Conservation (phyloP, 2,797 vertebrate species). For the Chiroxiphia lanceolata region DNA sequence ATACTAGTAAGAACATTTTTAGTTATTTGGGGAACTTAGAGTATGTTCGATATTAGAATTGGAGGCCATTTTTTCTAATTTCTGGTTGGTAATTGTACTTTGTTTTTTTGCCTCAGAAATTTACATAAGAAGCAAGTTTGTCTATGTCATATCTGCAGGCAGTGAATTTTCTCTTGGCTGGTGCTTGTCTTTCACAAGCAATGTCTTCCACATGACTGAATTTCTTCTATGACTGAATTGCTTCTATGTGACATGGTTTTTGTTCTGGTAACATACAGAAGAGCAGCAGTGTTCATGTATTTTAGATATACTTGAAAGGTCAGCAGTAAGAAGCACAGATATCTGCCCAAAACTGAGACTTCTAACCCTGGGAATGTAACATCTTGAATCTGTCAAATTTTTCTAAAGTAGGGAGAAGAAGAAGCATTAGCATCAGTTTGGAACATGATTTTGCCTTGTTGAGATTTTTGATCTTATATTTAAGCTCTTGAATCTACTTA, state of each 20-base stretch:
- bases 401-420: not conserved
- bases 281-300: not conserved
- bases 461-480: not conserved
- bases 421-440: not conserved
- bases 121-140: not conserved
- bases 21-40: not conserved
- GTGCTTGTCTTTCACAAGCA: not conserved
- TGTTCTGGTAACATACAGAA: not conserved
- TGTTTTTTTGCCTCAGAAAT: not conserved
- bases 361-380: not conserved
- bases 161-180: not conserved
- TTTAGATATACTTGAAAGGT: not conserved
- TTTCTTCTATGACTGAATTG: not conserved
- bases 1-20: not conserved
- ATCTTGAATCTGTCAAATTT: not conserved
- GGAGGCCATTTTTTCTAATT: not conserved
- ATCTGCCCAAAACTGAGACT: not conserved
- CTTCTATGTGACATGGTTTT: fast-evolving
- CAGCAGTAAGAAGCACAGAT: not conserved
- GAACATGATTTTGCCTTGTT: not conserved
- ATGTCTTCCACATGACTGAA: not conserved
- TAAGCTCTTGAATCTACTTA: not conserved
- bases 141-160: not conserved
- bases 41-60: not conserved
- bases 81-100: not conserved